Evolutionary conservation across 1,140 invertebrate species (phyloP).

Genomic region (Megathymus violae): DNA sequence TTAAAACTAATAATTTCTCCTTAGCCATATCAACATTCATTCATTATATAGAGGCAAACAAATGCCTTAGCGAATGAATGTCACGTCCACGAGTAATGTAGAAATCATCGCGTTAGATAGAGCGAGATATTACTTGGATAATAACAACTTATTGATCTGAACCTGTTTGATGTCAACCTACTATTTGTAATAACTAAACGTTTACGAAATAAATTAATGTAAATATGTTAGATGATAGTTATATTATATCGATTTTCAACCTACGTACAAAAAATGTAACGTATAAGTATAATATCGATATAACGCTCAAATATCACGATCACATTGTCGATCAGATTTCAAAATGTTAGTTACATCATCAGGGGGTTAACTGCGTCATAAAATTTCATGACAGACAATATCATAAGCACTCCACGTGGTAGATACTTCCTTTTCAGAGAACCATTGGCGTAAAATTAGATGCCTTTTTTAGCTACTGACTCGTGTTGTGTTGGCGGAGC

Average conservation of each 20-base stretch:
- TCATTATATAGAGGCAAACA: constrained; percentile 5
- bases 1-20: not conserved
- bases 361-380: constrained; percentile 34
- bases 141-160: constrained; percentile 29
- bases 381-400: constrained; percentile 42
- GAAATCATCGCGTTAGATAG: constrained; percentile 36
- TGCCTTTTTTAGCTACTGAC: constrained; percentile 23
- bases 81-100: constrained; percentile 36
- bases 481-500: not conserved
- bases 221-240: not conserved
- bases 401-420: constrained; percentile 33
- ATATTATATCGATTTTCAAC: too few relatives aligned
- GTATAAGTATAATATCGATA: constrained; percentile 21
- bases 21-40: constrained; percentile 5
- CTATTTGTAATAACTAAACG: constrained; percentile 23
- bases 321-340: constrained; percentile 34
- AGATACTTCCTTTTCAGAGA: constrained; percentile 14
- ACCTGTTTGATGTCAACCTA: constrained; percentile 27
- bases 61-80: constrained; percentile 7
- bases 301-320: constrained; percentile 20
- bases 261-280: constrained; percentile 4
- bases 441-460: constrained; percentile 23
- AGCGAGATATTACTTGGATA: constrained; percentile 36
- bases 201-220: not conserved
- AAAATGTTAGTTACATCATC: constrained; percentile 33